phyloP scores from a whole-genome alignment of 2,113 vertebrate genomes.

The Cynoglossus semilaevis region DNA sequence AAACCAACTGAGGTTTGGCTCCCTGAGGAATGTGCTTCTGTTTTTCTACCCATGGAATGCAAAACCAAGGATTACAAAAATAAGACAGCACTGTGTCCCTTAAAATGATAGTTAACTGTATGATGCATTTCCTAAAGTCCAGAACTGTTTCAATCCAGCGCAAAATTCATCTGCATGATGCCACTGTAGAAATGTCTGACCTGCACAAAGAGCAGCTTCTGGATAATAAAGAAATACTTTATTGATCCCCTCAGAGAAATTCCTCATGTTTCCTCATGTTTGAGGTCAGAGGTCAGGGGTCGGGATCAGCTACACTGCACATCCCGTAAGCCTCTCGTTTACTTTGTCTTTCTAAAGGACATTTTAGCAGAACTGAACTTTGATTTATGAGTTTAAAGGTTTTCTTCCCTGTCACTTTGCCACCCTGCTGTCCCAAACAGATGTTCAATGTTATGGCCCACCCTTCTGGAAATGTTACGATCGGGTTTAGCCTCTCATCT shows the following conservation, averaged over 20 bases:
- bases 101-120: conserved; percentile 20
- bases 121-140: conserved; percentile 20
- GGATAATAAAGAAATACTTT: conserved; percentile 16
- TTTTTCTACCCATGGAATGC: conserved; percentile 55
- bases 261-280: conserved; percentile 49
- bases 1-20: conserved; percentile 57
- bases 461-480: conserved; percentile 27
- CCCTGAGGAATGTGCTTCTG: conserved; percentile 46
- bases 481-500: not conserved
- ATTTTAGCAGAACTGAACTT: conserved; percentile 5
- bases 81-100: conserved; percentile 29
- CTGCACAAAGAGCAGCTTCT: not conserved
- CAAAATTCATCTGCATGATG: not conserved
- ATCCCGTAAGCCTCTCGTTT: conserved; percentile 25
- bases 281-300: conserved; percentile 47
- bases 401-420: conserved; percentile 14
- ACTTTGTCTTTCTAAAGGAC: conserved; percentile 17
- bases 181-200: not conserved
- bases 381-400: conserved; percentile 40
- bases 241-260: conserved; percentile 47
- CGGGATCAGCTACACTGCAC: conserved; percentile 21
- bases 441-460: conserved; percentile 30
- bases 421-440: conserved; percentile 33
- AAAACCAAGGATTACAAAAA: conserved; percentile 47
- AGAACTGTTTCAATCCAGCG: not conserved